Evolutionary conservation across 2,113 vertebrate genomes (phyloP).

Genomic region (Carollia perspicillata): DNA sequence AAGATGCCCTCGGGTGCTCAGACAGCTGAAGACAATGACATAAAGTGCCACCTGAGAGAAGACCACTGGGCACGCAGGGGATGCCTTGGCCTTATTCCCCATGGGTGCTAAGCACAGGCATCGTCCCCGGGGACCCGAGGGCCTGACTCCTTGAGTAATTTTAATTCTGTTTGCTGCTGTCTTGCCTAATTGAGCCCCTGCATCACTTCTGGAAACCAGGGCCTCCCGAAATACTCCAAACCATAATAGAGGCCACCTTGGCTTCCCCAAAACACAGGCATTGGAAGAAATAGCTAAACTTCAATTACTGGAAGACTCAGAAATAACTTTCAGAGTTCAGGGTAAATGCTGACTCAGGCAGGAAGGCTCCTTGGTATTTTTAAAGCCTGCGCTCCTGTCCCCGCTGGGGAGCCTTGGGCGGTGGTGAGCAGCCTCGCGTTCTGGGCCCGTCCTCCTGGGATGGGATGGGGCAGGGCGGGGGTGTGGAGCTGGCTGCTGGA

Average conservation of each 20-base stretch:
- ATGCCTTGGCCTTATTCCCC: background rate
- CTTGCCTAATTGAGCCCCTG: constrained; percentile 53
- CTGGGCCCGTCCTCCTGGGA: background rate
- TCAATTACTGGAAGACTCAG: constrained; percentile 66
- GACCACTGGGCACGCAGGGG: background rate
- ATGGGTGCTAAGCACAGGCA: background rate
- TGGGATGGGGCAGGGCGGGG: too few species aligned
- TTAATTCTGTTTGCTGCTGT: constrained; percentile 42
- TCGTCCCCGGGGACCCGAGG: background rate
- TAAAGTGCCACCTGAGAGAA: background rate
- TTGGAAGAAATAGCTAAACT: constrained; percentile 72
- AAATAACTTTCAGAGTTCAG: constrained; percentile 59
- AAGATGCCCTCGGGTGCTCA: background rate
- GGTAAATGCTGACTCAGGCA: constrained; percentile 56
- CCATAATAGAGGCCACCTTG: constrained; percentile 56
- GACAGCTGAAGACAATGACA: background rate
- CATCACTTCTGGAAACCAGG: constrained; percentile 64
- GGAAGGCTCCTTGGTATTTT: background rate
- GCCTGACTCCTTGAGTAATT: background rate
- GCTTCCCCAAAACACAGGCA: constrained; percentile 55
- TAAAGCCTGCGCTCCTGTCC: constrained; percentile 7
- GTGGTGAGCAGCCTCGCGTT: background rate
- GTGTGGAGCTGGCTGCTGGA: background rate
- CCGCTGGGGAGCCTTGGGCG: background rate
- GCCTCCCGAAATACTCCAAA: constrained; percentile 56